Conservation (phyloP, 2,888 invertebrate genomes). For the Microctonus brassicae region DNA sequence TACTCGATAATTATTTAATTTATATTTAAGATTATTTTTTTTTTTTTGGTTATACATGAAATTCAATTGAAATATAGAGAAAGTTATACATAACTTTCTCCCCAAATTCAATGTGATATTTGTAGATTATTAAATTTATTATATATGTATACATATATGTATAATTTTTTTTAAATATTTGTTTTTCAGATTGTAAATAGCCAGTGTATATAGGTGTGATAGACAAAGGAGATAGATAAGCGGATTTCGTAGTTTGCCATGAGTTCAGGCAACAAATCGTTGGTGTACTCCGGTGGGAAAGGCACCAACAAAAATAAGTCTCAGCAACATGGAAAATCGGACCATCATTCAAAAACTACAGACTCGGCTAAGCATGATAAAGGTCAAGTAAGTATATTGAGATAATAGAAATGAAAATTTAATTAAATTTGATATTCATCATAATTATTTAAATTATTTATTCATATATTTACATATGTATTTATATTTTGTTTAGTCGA, state of each 20-base stretch:
- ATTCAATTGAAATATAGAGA: no score
- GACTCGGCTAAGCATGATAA: slow-evolving; percentile 65
- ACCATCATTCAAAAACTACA: slow-evolving; percentile 64
- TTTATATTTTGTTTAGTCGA: slow-evolving; percentile 73
- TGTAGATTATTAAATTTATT: no score
- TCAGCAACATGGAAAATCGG: slow-evolving; percentile 65
- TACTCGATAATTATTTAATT: not conserved
- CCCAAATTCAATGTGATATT: no score
- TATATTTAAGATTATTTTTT: not conserved
- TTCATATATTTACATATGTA: not conserved
- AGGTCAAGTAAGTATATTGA: slow-evolving; percentile 57
- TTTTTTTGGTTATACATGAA: no score
- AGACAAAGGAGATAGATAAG: slow-evolving; percentile 51
- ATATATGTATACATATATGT: not conserved
- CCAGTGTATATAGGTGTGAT: slow-evolving; percentile 83
- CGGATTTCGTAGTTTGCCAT: slow-evolving; percentile 58
- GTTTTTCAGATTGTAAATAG: slow-evolving; percentile 82
- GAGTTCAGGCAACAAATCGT: slow-evolving; percentile 67
- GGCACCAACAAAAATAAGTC: slow-evolving; percentile 63
- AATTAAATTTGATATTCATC: not conserved
- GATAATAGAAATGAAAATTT: not conserved
- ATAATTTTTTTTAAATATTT: slow-evolving; percentile 37
- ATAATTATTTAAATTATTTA: not conserved
- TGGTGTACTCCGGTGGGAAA: slow-evolving; percentile 65
- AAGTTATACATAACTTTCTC: no score